These are phyloP conservation scores for Coremacera marginata DNA, from an alignment of 2,888 invertebrate genomes.

Conservation along the genomic window DNA sequence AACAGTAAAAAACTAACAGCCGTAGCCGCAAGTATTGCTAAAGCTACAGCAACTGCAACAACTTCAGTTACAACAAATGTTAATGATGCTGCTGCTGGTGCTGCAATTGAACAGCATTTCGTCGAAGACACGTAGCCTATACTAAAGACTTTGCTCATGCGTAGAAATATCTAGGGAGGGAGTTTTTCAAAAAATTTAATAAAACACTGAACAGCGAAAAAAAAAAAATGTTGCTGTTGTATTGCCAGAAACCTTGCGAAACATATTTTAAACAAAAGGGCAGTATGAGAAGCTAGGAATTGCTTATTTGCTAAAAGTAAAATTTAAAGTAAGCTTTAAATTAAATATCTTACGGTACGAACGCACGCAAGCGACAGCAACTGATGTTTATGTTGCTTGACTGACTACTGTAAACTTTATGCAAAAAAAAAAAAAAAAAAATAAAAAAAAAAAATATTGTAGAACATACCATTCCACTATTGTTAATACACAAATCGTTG, in stretches of 20 bases:
- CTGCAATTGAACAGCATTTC: conserved; percentile 47
- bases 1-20: conserved; percentile 48
- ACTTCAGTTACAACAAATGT: conserved; percentile 43
- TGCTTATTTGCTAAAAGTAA: background rate
- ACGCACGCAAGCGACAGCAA: too few relatives aligned
- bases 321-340: background rate
- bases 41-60: conserved; percentile 47
- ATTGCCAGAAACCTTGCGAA: background rate
- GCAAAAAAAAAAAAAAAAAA: too few relatives aligned
- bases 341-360: too few relatives aligned
- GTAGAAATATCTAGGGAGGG: conserved; percentile 52
- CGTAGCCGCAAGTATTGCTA: conserved; percentile 36
- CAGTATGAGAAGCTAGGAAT: background rate
- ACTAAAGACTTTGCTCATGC: conserved; percentile 69
- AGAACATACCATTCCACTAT: too few relatives aligned
- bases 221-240: background rate
- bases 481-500: too few relatives aligned
- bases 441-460: too few relatives aligned
- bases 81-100: conserved; percentile 50
- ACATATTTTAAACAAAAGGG: background rate
- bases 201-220: background rate
- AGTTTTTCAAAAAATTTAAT: background rate
- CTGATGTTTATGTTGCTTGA: too few relatives aligned
- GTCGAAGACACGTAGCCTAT: conserved; percentile 70
- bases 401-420: too few relatives aligned